phyloP scores from a whole-genome alignment of 2,888 invertebrate species.

The Meiosimyza platycephala region DNA sequence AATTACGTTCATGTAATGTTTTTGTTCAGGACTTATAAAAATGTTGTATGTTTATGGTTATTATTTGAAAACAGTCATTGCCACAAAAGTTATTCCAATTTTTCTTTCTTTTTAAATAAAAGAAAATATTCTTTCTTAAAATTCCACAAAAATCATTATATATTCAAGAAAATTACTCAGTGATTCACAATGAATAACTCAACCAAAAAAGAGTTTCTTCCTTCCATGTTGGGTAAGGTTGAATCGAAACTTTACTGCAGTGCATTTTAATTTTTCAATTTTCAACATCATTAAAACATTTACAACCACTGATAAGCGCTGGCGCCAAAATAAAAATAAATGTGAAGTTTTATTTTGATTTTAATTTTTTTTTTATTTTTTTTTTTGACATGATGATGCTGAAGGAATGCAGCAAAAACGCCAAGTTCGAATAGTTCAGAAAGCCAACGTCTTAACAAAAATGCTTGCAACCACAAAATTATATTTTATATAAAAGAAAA shows the following conservation, averaged over 20 bases:
- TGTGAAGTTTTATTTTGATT: conserved; percentile 1
- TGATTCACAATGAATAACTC: no score
- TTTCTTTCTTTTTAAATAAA: no score
- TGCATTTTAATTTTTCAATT: conserved; percentile 29
- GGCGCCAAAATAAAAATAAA: conserved; percentile 46
- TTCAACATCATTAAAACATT: conserved; percentile 44
- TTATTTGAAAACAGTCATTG: no score
- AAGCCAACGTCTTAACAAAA: background rate
- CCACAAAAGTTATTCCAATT: no score
- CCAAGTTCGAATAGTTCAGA: background rate
- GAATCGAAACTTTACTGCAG: background rate
- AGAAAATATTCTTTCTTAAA: no score
- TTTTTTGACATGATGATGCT: background rate
- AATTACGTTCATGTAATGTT: no score
- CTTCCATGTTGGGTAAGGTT: no score
- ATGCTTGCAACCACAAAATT: background rate
- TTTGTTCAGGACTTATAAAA: no score
- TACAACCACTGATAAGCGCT: conserved; percentile 43
- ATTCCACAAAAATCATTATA: no score
- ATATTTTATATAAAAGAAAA: background rate
- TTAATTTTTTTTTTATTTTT: background rate
- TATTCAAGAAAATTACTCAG: no score
- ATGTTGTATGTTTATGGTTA: no score
- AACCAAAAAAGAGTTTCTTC: no score
- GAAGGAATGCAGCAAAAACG: conserved; percentile 7